Conservation (phyloP, 2,888 invertebrate species). For the Ephialtes manifestator region DNA sequence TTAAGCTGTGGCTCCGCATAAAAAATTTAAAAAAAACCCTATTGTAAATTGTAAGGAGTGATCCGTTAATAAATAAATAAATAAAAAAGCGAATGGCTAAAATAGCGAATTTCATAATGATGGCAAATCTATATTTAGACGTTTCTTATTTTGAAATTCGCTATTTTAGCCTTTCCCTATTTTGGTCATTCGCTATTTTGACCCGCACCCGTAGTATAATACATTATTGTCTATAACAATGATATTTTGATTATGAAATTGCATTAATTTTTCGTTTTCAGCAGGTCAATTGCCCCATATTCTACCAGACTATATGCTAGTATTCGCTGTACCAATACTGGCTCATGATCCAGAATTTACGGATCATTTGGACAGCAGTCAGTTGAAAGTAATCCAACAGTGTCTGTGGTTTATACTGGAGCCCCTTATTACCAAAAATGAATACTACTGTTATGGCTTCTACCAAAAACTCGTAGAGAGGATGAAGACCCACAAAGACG, state of each 20-base stretch:
- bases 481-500: slow-evolving; percentile 98
- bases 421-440: slow-evolving; percentile 96
- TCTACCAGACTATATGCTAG: slow-evolving; percentile 98
- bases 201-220: too few species aligned
- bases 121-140: too few species aligned
- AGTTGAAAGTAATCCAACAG: slow-evolving; percentile 93
- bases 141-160: too few species aligned
- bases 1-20: too few species aligned
- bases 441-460: slow-evolving; percentile 97
- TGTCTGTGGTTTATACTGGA: slow-evolving; percentile 98
- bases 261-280: slow-evolving; percentile 45
- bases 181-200: too few species aligned
- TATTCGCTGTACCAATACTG: slow-evolving; percentile 97
- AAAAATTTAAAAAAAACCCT: too few species aligned
- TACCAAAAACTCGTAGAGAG: slow-evolving; percentile 97
- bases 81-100: too few species aligned
- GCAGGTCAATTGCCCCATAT: slow-evolving; percentile 93
- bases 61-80: too few species aligned
- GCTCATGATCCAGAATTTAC: slow-evolving; percentile 97
- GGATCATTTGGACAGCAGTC: slow-evolving; percentile 91
- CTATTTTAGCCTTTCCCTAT: too few species aligned
- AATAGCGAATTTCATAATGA: too few species aligned
- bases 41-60: too few species aligned
- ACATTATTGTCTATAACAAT: neutral
- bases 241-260: neutral